These are phyloP conservation scores for Rhizoglyphus robini DNA, from an alignment of 1,140 invertebrate genomes.

Conservation along the genomic window DNA sequence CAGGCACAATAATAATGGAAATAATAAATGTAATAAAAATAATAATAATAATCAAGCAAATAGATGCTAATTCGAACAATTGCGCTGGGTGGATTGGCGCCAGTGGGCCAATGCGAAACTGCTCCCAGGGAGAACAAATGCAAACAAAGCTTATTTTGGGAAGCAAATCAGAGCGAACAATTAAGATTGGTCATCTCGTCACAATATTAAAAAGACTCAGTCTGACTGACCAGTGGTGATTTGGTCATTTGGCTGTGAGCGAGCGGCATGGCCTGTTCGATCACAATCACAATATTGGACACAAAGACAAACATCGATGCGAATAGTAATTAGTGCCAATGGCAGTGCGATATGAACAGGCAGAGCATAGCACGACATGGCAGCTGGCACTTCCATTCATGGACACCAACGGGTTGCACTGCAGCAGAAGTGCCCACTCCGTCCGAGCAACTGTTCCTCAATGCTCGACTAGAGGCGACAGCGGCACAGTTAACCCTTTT, in stretches of 20 bases:
- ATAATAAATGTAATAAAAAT: not conserved
- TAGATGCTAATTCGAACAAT: constrained; percentile 11
- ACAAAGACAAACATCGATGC: not conserved
- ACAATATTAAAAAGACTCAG: too few species aligned
- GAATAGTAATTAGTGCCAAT: constrained; percentile 2
- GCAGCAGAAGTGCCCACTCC: not conserved
- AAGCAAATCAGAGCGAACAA: too few species aligned
- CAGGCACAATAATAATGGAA: not conserved
- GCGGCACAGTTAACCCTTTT: constrained; percentile 3
- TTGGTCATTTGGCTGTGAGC: constrained; percentile 4
- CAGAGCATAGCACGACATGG: not conserved
- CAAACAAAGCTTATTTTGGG: too few species aligned
- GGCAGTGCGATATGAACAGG: not conserved
- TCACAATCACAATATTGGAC: not conserved
- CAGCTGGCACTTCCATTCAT: not conserved
- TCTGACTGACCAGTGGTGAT: too few species aligned
- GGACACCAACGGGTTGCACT: not conserved
- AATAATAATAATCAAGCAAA: not conserved
- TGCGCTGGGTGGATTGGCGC: too few species aligned
- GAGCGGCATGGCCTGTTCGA: not conserved
- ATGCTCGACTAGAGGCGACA: not conserved
- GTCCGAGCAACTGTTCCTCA: not conserved
- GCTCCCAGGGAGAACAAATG: too few species aligned
- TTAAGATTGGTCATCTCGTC: too few species aligned
- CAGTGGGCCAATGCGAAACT: too few species aligned